Conservation (phyloP, 2,797 vertebrate species). For the Philypnodon macrostomus region DNA sequence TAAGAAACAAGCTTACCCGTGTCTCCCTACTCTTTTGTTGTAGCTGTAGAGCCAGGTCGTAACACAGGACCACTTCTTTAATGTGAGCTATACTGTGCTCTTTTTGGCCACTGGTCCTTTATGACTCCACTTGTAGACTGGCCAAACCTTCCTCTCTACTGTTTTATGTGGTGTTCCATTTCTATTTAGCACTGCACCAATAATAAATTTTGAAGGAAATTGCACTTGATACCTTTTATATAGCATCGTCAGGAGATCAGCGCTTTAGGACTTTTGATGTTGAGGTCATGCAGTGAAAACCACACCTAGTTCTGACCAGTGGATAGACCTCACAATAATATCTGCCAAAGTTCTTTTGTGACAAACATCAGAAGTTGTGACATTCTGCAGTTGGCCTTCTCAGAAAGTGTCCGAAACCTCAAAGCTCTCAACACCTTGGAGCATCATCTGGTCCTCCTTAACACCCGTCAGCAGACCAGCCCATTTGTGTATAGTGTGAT, state of each 20-base stretch:
- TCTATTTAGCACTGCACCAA: slow-evolving; percentile 31
- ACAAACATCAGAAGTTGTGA: slow-evolving; percentile 38
- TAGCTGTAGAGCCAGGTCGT: no score
- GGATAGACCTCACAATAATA: slow-evolving; percentile 27
- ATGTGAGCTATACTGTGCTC: slow-evolving; percentile 44
- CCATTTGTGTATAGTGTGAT: slow-evolving; percentile 40
- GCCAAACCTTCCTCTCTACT: slow-evolving; percentile 51
- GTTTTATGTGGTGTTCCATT: slow-evolving; percentile 36
- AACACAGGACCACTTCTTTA: slow-evolving; percentile 45
- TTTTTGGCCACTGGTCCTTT: slow-evolving; percentile 50
- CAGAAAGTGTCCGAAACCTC: slow-evolving; percentile 49
- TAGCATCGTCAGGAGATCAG: slow-evolving; percentile 16
- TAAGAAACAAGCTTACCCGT: no score
- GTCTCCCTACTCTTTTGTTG: no score
- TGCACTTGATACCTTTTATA: slow-evolving; percentile 40
- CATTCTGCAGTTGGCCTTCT: slow-evolving; percentile 57
- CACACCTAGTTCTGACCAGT: slow-evolving; percentile 22
- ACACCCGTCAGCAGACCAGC: slow-evolving; percentile 37
- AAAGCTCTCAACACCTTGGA: slow-evolving; percentile 44
- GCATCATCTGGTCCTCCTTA: slow-evolving; percentile 70
- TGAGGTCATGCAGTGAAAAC: slow-evolving; percentile 35
- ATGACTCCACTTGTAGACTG: slow-evolving; percentile 55
- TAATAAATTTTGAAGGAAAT: slow-evolving; percentile 43
- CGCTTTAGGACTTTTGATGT: slow-evolving; percentile 23
- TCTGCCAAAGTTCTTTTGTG: slow-evolving; percentile 29